Conservation (phyloP, 2,888 invertebrate genomes). For the Nephrotoma guestfalica region DNA sequence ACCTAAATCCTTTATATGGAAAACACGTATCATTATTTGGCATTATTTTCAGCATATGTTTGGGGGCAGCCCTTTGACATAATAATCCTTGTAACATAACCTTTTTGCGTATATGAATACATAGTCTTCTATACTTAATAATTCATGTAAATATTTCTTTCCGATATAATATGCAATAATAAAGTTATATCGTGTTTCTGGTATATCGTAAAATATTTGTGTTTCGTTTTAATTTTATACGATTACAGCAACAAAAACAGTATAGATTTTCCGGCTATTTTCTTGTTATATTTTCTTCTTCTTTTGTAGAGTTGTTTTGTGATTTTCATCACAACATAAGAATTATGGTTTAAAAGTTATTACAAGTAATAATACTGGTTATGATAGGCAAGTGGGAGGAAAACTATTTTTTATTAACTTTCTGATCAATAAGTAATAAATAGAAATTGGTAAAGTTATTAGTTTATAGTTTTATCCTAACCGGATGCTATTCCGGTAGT, state of each 20-base stretch:
- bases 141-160: background rate
- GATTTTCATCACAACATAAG: background rate
- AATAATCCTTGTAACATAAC: background rate
- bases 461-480: background rate
- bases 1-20: too few species aligned
- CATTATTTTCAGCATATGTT: too few species aligned
- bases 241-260: background rate
- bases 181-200: background rate
- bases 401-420: background rate
- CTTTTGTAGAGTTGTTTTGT: background rate
- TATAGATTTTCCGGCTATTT: background rate
- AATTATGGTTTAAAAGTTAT: background rate
- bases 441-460: background rate
- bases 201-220: background rate
- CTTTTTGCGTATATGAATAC: background rate
- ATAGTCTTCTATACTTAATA: background rate
- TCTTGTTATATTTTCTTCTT: background rate
- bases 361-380: background rate
- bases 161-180: background rate
- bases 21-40: too few species aligned
- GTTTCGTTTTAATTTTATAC: background rate
- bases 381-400: background rate
- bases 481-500: background rate
- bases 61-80: background rate
- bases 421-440: background rate